Percentiles rank a stretch among this genome's conserved stretches.
phyloP scores from a whole-genome alignment of 2,888 invertebrate species.

The Trissonchulus latispiculum region DNA sequence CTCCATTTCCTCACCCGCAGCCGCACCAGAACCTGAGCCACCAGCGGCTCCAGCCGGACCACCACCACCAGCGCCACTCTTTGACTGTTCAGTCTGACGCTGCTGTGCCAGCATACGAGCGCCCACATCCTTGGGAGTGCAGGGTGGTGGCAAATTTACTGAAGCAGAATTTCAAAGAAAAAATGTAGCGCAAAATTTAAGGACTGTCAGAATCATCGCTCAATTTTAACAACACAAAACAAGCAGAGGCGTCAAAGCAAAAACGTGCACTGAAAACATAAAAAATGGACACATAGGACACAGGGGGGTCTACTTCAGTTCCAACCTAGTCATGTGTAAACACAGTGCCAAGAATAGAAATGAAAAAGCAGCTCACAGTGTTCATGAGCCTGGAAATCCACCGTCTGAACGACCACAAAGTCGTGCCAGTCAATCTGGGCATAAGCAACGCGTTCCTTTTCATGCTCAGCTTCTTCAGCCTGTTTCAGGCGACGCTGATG shows the following conservation, averaged over 20 bases:
- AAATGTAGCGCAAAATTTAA: no score
- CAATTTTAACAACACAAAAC: no score
- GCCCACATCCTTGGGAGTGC: conserved; percentile 51
- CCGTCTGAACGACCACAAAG: conserved; percentile 98
- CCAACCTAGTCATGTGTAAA: no score
- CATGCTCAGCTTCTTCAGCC: conserved; percentile 85
- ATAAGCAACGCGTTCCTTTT: conserved; percentile 75
- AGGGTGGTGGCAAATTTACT: conserved; percentile 49
- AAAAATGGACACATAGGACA: no score
- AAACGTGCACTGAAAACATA: no score
- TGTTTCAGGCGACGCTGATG: conserved; percentile 85
- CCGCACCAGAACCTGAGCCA: conserved; percentile 25
- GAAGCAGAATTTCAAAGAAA: no score
- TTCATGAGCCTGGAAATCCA: conserved; percentile 94
- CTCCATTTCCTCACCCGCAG: conserved; percentile 39
- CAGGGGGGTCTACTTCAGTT: no score
- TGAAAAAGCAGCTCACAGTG: conserved; percentile 55
- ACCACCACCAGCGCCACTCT: neutral
- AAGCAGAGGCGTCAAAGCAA: no score
- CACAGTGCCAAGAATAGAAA: no score
- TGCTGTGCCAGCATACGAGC: conserved; percentile 50
- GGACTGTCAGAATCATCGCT: no score
- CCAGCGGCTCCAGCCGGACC: neutral
- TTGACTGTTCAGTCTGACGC: conserved; percentile 39
- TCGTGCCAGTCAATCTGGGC: conserved; percentile 99